A percentile compares a stretch with the other conserved stretches of the same genome.
These are phyloP conservation scores for Ceratitis capitata DNA, from an alignment of 1,140 invertebrate genomes.

Conservation along the genomic window DNA sequence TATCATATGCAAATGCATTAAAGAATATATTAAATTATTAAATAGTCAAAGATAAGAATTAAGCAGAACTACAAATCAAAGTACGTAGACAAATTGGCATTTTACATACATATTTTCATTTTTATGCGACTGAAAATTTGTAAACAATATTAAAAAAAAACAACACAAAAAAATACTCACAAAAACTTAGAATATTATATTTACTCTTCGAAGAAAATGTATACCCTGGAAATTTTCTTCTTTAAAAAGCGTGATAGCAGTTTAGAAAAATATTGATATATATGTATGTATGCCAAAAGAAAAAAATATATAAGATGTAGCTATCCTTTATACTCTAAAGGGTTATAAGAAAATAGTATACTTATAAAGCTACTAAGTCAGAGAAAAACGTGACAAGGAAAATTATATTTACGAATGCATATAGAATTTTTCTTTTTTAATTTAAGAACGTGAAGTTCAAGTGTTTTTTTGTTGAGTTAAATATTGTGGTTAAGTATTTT, in stretches of 20 bases:
- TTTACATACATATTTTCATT: too few relatives aligned
- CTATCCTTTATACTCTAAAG: too few relatives aligned
- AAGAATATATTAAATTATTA: not conserved
- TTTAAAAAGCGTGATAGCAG: conserved; percentile 17
- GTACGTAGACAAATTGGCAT: not conserved
- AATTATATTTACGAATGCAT: not conserved
- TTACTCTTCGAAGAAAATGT: not conserved
- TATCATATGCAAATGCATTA: too few relatives aligned
- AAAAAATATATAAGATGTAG: too few relatives aligned
- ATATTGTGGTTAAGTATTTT: too few relatives aligned
- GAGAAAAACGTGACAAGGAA: not conserved
- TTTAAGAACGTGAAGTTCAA: not conserved
- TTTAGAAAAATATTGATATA: not conserved
- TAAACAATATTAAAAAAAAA: not conserved
- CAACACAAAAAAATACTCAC: not conserved
- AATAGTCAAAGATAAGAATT: not conserved
- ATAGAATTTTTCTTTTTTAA: not conserved
- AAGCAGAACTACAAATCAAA: not conserved
- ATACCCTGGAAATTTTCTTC: not conserved
- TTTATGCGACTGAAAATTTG: not conserved
- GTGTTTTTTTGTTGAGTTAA: too few relatives aligned
- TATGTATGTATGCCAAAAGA: not conserved
- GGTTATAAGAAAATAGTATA: too few relatives aligned
- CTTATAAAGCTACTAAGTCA: not conserved
- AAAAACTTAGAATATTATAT: not conserved